A percentile compares a stretch with the other conserved stretches of the same genome.
Evolutionary conservation across 2,797 vertebrate genomes (phyloP).

Genomic region (Mycteria americana): DNA sequence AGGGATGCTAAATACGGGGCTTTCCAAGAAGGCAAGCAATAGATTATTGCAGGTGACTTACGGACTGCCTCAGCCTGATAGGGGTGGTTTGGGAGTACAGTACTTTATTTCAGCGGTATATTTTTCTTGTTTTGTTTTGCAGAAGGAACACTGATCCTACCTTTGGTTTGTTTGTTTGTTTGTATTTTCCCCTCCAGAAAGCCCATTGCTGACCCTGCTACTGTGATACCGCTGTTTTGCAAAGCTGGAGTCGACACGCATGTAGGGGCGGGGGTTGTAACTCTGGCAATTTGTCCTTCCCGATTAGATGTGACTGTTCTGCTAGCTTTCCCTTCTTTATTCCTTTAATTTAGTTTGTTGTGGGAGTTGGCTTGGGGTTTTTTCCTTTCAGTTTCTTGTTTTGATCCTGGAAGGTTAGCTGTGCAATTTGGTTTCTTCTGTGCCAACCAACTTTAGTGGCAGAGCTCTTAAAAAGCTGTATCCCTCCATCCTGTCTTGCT

Average conservation of each 20-base stretch:
- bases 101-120: constrained; percentile 33
- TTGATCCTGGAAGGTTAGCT: constrained; percentile 70
- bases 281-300: constrained; percentile 64
- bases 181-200: constrained; percentile 69
- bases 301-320: constrained; percentile 66
- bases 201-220: constrained; percentile 64
- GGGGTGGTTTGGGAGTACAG: not conserved
- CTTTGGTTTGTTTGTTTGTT: constrained; percentile 70
- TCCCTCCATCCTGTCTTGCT: not conserved
- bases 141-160: constrained; percentile 70
- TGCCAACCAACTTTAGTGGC: constrained; percentile 58
- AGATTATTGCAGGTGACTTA: not conserved
- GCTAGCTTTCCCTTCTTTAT: constrained; percentile 71
- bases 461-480: constrained; percentile 71
- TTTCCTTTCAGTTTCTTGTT: constrained; percentile 59
- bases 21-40: not conserved
- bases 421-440: constrained; percentile 70
- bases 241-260: constrained; percentile 70
- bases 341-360: constrained; percentile 68
- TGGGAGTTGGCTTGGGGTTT: constrained; percentile 59
- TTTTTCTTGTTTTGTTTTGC: constrained; percentile 69
- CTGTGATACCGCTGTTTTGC: constrained; percentile 69
- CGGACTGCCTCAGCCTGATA: not conserved
- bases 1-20: not conserved
- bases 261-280: constrained; percentile 67